Evolutionary conservation across 2,888 invertebrate species (phyloP).

Genomic region (Augiades crinisus): DNA sequence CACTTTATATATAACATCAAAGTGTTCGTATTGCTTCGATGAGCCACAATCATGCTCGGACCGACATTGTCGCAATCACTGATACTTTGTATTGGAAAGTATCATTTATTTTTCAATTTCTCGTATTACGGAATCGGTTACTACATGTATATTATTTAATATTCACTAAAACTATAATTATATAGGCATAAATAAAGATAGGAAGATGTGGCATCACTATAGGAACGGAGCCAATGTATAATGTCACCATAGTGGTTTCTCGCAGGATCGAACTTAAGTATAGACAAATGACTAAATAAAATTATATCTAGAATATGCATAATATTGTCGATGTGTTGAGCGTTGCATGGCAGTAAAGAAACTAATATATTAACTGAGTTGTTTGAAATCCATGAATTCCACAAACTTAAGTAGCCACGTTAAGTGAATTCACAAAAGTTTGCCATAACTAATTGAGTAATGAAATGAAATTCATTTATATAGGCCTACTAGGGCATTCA

Average conservation of each 20-base stretch:
- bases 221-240: conserved; percentile 72
- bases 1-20: conserved; percentile 62
- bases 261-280: conserved; percentile 70
- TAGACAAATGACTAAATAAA: conserved; percentile 77
- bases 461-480: too few species aligned
- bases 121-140: conserved; percentile 47
- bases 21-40: conserved; percentile 44
- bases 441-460: neutral
- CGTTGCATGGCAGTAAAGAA: neutral
- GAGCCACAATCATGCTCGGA: conserved; percentile 42
- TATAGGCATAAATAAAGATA: conserved; percentile 70
- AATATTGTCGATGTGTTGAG: conserved; percentile 40
- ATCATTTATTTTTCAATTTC: conserved; percentile 31
- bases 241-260: conserved; percentile 53
- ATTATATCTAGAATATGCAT: conserved; percentile 70
- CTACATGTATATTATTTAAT: conserved; percentile 31
- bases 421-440: conserved; percentile 21
- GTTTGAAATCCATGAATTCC: too few species aligned
- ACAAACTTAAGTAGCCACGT: conserved; percentile 17
- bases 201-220: conserved; percentile 66
- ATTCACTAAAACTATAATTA: conserved; percentile 61
- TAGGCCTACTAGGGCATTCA: too few species aligned
- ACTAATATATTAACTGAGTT: too few species aligned
- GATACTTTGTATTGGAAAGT: conserved; percentile 46
- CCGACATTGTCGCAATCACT: conserved; percentile 48